Base-by-base conservation (phyloP, 1,140 invertebrate genomes). In the Melitaea cinxia region DNA sequence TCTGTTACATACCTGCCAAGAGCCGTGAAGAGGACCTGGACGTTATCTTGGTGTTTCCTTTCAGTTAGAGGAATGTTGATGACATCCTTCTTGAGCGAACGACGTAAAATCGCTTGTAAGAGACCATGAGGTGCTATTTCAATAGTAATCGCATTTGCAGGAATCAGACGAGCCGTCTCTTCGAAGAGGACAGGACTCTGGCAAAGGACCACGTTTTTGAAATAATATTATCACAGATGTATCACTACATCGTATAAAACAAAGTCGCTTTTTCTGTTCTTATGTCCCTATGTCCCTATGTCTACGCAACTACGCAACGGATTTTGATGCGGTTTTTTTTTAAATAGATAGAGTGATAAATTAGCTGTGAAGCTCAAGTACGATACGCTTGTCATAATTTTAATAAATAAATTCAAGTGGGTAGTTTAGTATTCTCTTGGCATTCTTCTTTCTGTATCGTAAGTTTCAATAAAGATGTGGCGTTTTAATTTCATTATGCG, bases 51-150 rank as follows among this genome's bases (percentile, higher is more conserved):
- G 65, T 95, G 93, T 4, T 93, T 94, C 35, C 94, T 93, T 73
- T 97, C 95, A 60, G 97, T 98, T 0, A 99, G 88, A 0, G 96
- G 92, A 50, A 98, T 91, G 77, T 97, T 96, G 0, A 92, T 89
- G 70, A 94, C 93, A 49, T 91, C 93, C 50, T 88, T 85, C 49
- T 92, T 91, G 61, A 94, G 82, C 0, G 93, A 93, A 7, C 92
- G 83, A 33, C 93, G 92, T 0, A 94, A 94, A 62, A 99, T 93
- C 4, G 93, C 94, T 64, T 95, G 94, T 0, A 96, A 76, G 1
- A 98, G 92, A 6, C 95, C 95, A 72, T 98, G 97, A 0, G 97
- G 97, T 0, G 96, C 96, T 15, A 98, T 95, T 75, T 94, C 94
- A 65, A 96, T 95, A 0, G 94, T 93, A 54, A 98, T 91, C 0